Base-by-base conservation (phyloP, 2,113 vertebrate species). In the Stomatorhinus ivindoensis region DNA sequence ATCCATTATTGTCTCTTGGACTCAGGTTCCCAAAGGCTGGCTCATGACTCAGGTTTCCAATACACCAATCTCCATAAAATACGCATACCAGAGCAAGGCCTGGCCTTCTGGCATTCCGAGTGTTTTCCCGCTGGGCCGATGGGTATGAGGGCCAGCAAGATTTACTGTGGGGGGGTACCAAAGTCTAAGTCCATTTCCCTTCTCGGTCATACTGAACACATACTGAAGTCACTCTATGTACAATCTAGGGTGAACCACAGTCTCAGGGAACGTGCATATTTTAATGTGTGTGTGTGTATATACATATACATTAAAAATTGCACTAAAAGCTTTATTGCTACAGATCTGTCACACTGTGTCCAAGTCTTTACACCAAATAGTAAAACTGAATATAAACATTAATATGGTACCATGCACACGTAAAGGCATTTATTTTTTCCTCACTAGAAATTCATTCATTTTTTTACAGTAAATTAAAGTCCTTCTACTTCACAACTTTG, bases 1-100 rank as follows among this genome's bases (percentile, higher is more conserved):
- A 87, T 42, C 86, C 92, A 92, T 90, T 92, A 87, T 39, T 58
- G 51, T 88, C 39, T 50, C 27, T 69, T 83, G 50, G 89, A 42
- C 61, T 48, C 65, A 42, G 44, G 61, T 50, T 89, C 84, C 89
- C 61, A 11, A 46, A 87, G 24, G 80, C 27, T 46, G 31, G 39
- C 55, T 42, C n/a, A 11, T 44, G 4, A 46, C 58, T 31, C 46
- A 39, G 58, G 51, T 46, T 24, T 46, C 50, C 42, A n/a, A 3
- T 50, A 35, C 69, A 31, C 6, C 55, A 47, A 86, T 9, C 58
- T 76, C 48, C 44, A 55, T 15, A 19, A 7, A 15, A 50, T 24
- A 35, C 27, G n/a, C 6, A 31, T 39, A 47, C 47, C 85, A 53
- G 47, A 5, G n/a, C 31, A n/a, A 1, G 24, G 2, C 10, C 44